Evolutionary conservation across 2,888 invertebrate genomes (phyloP).

Genomic region (Notodonta ziczac): DNA sequence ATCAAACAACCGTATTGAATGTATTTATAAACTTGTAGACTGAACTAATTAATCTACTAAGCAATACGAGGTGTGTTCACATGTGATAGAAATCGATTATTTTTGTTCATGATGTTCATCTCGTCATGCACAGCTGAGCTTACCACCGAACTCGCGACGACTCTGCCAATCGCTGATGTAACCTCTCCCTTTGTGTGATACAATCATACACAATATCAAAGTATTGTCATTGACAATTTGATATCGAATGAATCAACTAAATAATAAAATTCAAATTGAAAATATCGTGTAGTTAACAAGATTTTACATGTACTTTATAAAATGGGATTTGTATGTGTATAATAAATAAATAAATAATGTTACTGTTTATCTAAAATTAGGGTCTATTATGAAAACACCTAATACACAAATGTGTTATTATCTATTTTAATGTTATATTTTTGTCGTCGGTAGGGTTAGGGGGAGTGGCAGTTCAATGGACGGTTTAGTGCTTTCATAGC

Average conservation of each 20-base stretch:
- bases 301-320: background rate
- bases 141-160: background rate
- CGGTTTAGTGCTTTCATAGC: conserved; percentile 1
- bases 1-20: conserved; percentile 20
- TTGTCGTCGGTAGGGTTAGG: background rate
- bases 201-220: conserved; percentile 3
- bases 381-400: conserved; percentile 23
- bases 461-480: background rate
- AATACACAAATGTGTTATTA: conserved; percentile 20
- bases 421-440: background rate
- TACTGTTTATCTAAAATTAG: conserved; percentile 17
- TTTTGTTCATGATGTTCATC: too few species aligned
- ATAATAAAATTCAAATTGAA: background rate
- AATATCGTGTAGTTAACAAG: background rate
- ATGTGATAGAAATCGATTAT: too few species aligned
- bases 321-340: background rate
- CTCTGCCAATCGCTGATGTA: background rate
- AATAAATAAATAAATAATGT: conserved; percentile 3
- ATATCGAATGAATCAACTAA: conserved; percentile 25
- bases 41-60: conserved; percentile 23
- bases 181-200: background rate
- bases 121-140: background rate
- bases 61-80: conserved; percentile 34
- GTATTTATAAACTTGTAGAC: conserved; percentile 22
- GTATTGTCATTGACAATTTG: conserved; percentile 33